These are phyloP conservation scores for Bibio marci DNA, from an alignment of 2,888 invertebrate genomes.

Conservation along the genomic window DNA sequence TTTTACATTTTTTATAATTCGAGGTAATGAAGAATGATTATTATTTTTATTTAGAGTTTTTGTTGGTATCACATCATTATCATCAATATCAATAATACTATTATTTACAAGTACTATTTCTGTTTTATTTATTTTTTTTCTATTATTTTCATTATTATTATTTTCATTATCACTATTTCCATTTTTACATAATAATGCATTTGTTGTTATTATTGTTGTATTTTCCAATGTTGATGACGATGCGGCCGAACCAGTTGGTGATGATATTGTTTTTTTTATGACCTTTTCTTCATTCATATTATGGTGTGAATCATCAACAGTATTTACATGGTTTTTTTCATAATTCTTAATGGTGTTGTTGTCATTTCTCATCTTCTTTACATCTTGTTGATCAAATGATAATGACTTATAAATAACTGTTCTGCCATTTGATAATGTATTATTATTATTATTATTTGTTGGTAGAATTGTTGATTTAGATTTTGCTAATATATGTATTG, in stretches of 20 bases:
- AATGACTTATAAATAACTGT: conserved; percentile 29
- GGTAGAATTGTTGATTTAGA: background rate
- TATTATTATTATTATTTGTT: conserved; percentile 1
- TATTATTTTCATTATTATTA: background rate
- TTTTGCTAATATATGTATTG: conserved; percentile 1
- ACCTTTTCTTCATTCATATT: background rate
- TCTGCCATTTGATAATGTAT: conserved; percentile 17
- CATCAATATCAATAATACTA: background rate
- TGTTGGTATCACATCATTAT: conserved; percentile 6
- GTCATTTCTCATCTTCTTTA: too few relatives aligned
- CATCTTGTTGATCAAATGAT: conserved; percentile 19
- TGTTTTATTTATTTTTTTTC: background rate
- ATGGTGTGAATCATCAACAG: conserved; percentile 4
- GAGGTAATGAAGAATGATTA: background rate
- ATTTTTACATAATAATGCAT: conserved; percentile 12
- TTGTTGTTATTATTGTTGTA: conserved; percentile 9
- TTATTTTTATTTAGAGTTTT: background rate
- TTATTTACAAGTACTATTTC: conserved; percentile 1
- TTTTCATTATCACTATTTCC: too few relatives aligned
- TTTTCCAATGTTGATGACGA: too few relatives aligned
- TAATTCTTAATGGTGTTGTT: too few relatives aligned
- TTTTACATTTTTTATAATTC: too few relatives aligned
- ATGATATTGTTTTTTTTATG: conserved; percentile 8
- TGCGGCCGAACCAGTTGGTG: conserved; percentile 9
- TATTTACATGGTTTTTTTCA: too few relatives aligned